Conservation (phyloP, 2,888 invertebrate species). For the Netelia melanura region DNA sequence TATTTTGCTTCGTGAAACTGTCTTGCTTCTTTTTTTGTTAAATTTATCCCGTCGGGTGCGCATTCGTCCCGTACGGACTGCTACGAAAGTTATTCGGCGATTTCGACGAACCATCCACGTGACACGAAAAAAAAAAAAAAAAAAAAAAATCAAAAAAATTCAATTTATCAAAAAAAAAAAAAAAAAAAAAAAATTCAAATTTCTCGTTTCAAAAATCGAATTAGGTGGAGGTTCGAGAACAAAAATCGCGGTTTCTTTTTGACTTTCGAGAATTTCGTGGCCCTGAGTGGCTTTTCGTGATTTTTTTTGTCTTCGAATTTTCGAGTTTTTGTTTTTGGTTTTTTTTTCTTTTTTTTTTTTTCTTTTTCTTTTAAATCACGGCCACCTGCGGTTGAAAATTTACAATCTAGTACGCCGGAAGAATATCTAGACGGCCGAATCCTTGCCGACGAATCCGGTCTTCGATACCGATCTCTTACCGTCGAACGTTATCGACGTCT, state of each 20-base stretch:
- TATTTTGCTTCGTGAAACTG: constrained; percentile 29
- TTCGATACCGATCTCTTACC: constrained; percentile 93
- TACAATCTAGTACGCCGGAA: constrained; percentile 85
- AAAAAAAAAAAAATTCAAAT: constrained; percentile 8
- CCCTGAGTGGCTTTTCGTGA: constrained; percentile 24
- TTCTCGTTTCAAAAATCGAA: constrained; percentile 6
- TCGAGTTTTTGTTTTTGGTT: constrained; percentile 33
- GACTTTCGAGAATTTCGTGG: constrained; percentile 59
- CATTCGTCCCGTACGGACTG: constrained; percentile 58
- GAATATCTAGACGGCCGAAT: constrained; percentile 92
- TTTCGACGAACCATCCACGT: constrained; percentile 34
- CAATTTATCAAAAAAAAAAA: constrained; percentile 5
- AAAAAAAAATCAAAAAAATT: constrained; percentile 22
- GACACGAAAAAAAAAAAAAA: constrained; percentile 30
- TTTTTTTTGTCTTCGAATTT: constrained; percentile 30
- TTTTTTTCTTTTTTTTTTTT: constrained; percentile 20
- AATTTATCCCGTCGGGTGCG: constrained; percentile 53
- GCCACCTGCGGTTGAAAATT: constrained; percentile 75
- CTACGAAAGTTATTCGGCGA: constrained; percentile 54
- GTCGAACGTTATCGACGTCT: constrained; percentile 93
- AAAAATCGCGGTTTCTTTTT: constrained; percentile 57
- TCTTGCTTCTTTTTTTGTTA: constrained; percentile 19
- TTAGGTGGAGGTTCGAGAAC: constrained; percentile 21
- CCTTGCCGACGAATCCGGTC: constrained; percentile 94
- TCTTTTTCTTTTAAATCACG: constrained; percentile 36